Evolutionary conservation across 2,797 vertebrate species (phyloP), one percentile per base, ranked within the genome.

Genomic region (Coreius guichenoti): DNA sequence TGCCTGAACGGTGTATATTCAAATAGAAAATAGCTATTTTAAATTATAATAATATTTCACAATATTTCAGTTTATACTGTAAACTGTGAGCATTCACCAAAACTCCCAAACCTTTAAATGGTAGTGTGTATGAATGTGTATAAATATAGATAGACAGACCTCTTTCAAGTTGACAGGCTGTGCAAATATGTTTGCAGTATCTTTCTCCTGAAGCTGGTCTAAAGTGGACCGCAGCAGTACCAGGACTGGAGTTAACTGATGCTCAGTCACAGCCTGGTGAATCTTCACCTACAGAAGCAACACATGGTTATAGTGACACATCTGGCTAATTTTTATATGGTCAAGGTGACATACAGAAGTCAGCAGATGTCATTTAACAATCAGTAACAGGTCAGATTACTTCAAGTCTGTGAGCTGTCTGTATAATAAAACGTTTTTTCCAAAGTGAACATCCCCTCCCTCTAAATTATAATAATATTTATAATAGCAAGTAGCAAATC

Each of bases 181-280:
- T 0, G 95, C 94, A 11, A 97, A 97, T 90, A 97, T 97, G 86
- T 95, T 94, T 11, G 95, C 96, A 0, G 94, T 91, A 76, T 97
- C 96, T 88, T 97, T 97, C 90, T 97, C 96, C 91, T 97, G 96
- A 82, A 97, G 93, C 91, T 97, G 93, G 89, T 97, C 96, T 90
- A 97, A 90, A 0, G 96, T 96, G 9, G 96, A 96, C 80, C 96
- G 95, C n/a, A 96, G 92, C 63, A 97, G 92, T 1, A 96, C 95
- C 0, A 95, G 95, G 81, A 96, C 95, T 0, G 96, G 96, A 86
- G 95, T 96, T 75, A 97, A 94, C 88, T 96, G 95, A 47, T 97
- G 90, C 91, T 97, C 96, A 94, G 96, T 92, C 45, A 94, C 94
- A 26, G 96, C 95, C 91, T 97, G 96, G 80, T 96, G 95, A 39